phyloP scores from a whole-genome alignment of 2,797 vertebrate genomes.

The Eremophila alpestris region DNA sequence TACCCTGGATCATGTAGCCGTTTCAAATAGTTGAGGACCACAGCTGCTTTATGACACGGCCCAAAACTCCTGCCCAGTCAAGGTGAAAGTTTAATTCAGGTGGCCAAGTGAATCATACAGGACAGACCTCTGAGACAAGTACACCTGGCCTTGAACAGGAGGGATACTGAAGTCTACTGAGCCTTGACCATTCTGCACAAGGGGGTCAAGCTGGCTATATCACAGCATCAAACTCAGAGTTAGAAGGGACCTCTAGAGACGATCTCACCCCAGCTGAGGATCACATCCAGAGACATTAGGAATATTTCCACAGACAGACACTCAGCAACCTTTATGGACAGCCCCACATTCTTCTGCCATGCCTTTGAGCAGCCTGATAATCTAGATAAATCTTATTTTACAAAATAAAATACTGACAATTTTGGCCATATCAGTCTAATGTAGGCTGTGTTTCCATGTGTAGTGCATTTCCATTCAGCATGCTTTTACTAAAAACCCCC shows the following conservation, averaged over 20 bases:
- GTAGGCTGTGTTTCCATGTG: fast-evolving
- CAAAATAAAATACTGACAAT: background rate
- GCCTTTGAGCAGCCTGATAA: background rate
- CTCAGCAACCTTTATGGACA: background rate
- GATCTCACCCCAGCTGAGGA: background rate
- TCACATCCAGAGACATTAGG: background rate
- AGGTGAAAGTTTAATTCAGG: background rate
- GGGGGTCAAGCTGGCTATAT: background rate
- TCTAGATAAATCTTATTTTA: background rate
- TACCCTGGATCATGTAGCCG: fast-evolving
- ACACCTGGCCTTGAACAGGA: background rate
- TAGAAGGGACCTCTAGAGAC: background rate
- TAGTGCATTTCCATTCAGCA: background rate
- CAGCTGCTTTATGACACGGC: background rate
- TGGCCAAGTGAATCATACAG: background rate
- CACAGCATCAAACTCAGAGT: background rate
- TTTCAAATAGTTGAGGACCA: background rate
- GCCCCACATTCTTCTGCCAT: background rate
- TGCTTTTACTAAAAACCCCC: background rate
- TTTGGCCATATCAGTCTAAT: background rate
- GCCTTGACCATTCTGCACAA: background rate
- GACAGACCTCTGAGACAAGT: background rate
- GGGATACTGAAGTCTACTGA: background rate
- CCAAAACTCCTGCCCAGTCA: background rate
- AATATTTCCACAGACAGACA: background rate